Base-by-base conservation (phyloP, 2,888 invertebrate genomes). In the Drosophila peninsularis region DNA sequence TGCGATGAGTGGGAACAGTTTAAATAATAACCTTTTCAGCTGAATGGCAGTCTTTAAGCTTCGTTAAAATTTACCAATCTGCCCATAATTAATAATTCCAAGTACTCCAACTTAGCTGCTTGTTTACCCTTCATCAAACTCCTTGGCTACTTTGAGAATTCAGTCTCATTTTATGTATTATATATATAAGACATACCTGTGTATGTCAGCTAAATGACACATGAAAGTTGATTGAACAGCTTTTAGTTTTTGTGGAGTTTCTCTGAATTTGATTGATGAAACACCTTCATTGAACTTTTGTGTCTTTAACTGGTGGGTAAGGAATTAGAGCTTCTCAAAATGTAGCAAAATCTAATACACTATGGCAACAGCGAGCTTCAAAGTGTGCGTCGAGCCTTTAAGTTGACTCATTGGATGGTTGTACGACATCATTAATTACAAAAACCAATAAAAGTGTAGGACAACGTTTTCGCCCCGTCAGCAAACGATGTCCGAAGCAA, bases 371-470 rank as follows among this genome's bases (percentile, higher is more conserved):
- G 53, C 68, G 50, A 68, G 62, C 68, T 58, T 64, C 55, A 36
- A 17, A 49, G 45, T 36, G 19, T 55, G 24, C 9, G 27, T 17
- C 49, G 34, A 30, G 50, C 36, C 45, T 62, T 56, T 54, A 42
- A 52, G 52, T 62, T 27, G 42, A 49, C 44, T 52, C 10, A 32
- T 50, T 62, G 47, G 42, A 27, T 13, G 32, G 42, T 37, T 55
- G 21, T 17, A 34, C 19, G 27, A 39, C 70, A 87, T 83, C 87
- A 87, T 83, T 87, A 83, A 83, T 83, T 84, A 87, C 87, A 54
- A 82, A 88, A 88, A 80, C 83, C 86, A 85, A 88, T 84, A 84
- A 82, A 75, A 74, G 75, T 75, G 80, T 72, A 68, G 62, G 60
- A 58, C 52, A 56, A 47, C 52, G 62, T 45, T 73, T 75, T 63